These are phyloP conservation scores for Platycnemis pennipes DNA, from an alignment of 2,888 invertebrate genomes.

Conservation along the genomic window DNA sequence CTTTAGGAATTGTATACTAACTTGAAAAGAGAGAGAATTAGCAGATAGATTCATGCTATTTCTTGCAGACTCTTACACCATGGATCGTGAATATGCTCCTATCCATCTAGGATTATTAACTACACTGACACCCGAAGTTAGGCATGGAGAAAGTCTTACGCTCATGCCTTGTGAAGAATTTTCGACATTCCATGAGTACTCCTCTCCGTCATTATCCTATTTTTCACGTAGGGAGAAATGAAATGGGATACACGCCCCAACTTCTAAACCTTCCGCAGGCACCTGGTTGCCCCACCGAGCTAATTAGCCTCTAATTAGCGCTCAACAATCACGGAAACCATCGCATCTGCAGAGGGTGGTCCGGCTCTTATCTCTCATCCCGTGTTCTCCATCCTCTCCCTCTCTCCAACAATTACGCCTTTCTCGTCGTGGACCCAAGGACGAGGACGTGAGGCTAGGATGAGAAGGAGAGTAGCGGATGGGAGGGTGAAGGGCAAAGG, in stretches of 20 bases:
- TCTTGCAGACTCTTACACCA: too few species aligned
- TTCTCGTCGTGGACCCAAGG: background rate
- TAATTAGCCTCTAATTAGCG: background rate
- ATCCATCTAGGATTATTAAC: too few species aligned
- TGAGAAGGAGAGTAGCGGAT: background rate
- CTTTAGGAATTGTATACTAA: too few species aligned
- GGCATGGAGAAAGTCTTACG: too few species aligned
- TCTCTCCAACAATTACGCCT: background rate
- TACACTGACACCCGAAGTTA: too few species aligned
- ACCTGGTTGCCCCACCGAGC: background rate
- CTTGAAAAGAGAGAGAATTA: too few species aligned
- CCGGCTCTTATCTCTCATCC: background rate
- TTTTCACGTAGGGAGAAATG: background rate
- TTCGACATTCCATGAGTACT: background rate
- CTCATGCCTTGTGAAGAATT: background rate
- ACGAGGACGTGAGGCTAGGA: background rate
- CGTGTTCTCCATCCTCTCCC: background rate
- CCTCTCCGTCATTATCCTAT: too few species aligned
- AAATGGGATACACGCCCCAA: background rate
- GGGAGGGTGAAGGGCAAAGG: background rate
- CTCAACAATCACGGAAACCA: background rate
- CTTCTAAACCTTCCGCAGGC: background rate
- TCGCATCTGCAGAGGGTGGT: background rate
- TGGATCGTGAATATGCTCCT: too few species aligned
- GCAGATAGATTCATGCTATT: too few species aligned